Percentiles rank a stretch among this genome's conserved stretches.
These are phyloP conservation scores for Neostethus bicornis DNA, from an alignment of 2,797 vertebrate species.

Conservation along the genomic window DNA sequence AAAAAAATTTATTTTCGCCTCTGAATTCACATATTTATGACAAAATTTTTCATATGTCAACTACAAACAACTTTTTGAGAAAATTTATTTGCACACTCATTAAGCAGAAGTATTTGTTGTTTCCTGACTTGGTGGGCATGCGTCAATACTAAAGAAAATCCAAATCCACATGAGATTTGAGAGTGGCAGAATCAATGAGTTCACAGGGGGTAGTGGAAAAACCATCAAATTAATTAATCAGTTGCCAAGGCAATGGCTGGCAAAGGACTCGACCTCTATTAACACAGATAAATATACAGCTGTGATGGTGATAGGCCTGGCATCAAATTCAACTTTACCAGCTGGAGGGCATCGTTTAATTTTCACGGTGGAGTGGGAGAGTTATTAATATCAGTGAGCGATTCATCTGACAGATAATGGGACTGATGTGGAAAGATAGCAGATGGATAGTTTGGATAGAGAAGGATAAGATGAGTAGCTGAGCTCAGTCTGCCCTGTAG, in stretches of 20 bases:
- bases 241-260: constrained; percentile 42
- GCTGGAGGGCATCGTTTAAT: constrained; percentile 59
- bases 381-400: constrained; percentile 57
- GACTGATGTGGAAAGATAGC: constrained; percentile 37
- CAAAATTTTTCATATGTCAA: constrained; percentile 18
- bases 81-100: constrained; percentile 46
- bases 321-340: constrained; percentile 55
- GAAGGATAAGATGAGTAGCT: constrained; percentile 10
- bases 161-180: neutral
- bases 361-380: constrained; percentile 47
- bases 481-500: constrained; percentile 18
- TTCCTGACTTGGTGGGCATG: neutral
- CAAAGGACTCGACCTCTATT: constrained; percentile 33
- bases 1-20: neutral
- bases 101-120: constrained; percentile 4
- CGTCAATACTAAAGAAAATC: neutral
- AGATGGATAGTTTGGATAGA: constrained; percentile 42
- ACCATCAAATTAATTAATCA: constrained; percentile 30
- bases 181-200: neutral
- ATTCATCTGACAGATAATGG: constrained; percentile 50
- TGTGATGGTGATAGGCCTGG: constrained; percentile 56
- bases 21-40: neutral
- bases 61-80: constrained; percentile 36
- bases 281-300: constrained; percentile 59
- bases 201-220: neutral